Evolutionary conservation across 2,113 vertebrate species (phyloP).

Genomic region (Istiophorus platypterus): DNA sequence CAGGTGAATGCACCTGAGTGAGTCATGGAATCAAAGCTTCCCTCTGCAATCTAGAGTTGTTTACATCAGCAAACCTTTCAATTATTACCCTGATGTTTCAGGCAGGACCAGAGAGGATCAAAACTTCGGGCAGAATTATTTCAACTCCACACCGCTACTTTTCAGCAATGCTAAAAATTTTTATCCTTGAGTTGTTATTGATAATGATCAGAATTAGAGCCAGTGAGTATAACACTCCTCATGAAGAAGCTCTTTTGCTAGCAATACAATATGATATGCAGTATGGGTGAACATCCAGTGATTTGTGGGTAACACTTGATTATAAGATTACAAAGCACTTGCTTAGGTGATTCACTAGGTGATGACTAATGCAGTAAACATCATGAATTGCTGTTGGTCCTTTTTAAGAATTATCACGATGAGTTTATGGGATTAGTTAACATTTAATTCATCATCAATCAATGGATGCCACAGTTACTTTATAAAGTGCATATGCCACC

Average conservation of each 20-base stretch:
- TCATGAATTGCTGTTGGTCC: background rate
- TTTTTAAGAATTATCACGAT: background rate
- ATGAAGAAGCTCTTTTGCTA: constrained; percentile 15
- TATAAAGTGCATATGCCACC: background rate
- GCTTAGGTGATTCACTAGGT: background rate
- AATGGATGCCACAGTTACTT: background rate
- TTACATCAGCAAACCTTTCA: constrained; percentile 40
- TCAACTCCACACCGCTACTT: background rate
- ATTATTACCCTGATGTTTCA: constrained; percentile 54
- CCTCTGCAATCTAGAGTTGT: constrained; percentile 35
- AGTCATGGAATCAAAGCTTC: constrained; percentile 47
- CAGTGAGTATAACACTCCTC: constrained; percentile 5
- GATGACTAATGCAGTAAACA: constrained; percentile 9
- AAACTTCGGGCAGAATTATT: constrained; percentile 33
- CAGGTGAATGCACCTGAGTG: constrained; percentile 30
- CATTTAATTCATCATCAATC: background rate
- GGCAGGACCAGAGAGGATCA: constrained; percentile 30
- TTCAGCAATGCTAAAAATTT: constrained; percentile 25
- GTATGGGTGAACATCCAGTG: background rate
- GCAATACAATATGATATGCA: background rate
- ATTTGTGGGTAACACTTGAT: constrained; percentile 10
- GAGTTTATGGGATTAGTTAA: background rate
- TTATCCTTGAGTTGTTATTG: constrained; percentile 10
- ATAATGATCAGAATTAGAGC: constrained; percentile 40
- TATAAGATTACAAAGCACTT: background rate